These are phyloP conservation scores for Passer montanus DNA, from an alignment of 2,113 vertebrate genomes.

Conservation along the genomic window DNA sequence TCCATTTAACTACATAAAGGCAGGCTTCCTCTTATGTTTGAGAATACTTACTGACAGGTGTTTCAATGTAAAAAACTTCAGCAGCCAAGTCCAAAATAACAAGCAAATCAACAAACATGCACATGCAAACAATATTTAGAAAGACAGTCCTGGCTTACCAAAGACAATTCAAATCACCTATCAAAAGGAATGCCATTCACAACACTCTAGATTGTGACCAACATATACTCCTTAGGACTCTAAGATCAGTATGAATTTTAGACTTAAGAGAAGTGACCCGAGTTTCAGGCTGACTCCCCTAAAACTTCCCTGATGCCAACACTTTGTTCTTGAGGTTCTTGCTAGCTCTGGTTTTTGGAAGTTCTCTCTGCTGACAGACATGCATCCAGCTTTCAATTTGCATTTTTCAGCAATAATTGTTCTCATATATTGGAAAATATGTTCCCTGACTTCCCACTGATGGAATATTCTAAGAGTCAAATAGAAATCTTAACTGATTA, in stretches of 20 bases:
- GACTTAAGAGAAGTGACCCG: background rate
- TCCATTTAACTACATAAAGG: background rate
- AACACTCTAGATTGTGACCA: background rate
- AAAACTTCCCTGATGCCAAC: background rate
- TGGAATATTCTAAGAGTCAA: background rate
- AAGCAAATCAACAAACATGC: background rate
- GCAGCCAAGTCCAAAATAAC: background rate
- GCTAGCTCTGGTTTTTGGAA: background rate
- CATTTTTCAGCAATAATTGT: background rate
- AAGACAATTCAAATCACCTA: background rate
- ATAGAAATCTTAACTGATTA: background rate
- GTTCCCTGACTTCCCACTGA: background rate
- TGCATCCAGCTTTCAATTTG: background rate
- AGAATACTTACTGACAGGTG: background rate
- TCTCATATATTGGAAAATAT: background rate
- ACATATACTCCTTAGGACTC: background rate
- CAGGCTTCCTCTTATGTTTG: background rate
- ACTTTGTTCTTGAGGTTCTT: background rate
- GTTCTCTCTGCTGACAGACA: background rate
- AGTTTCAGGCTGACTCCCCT: background rate
- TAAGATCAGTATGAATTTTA: background rate
- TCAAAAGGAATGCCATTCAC: background rate
- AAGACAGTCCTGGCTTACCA: background rate
- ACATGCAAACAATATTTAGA: background rate
- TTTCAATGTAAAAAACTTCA: background rate